Evolutionary conservation across 2,113 vertebrate species (phyloP), one percentile per base, ranked within the genome.

Genomic region (Sylvilagus bachmani): DNA sequence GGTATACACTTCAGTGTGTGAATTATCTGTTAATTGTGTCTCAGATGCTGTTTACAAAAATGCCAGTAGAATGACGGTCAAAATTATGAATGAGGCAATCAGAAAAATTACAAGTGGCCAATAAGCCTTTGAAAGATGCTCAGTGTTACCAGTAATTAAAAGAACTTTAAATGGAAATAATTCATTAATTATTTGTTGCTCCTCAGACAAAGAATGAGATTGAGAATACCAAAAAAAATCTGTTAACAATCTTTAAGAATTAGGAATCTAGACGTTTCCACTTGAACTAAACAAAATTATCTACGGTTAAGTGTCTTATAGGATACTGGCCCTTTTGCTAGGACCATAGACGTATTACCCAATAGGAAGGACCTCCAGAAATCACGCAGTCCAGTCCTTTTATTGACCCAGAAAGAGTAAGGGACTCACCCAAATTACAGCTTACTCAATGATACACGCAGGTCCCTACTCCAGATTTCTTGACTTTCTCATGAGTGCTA

Each of bases 21-120:
- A 55, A 31, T 95, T 88, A 12, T 82, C 29, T 86, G 6, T 81
- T 66, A 91, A 62, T 80, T 70, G 64, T 73, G 61, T 86, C 3
- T 78, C 77, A 82, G 58, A 94, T 92, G 14, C 25, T 87, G 8
- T 81, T 87, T 62, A 69, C 13, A 94, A 73, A 94, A 79, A 69
- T 92, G 38, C 64, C 19, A 29, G 9, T 62, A 64, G 58, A 64
- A 88, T 58, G 10, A 53, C 79, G 58, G 27, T 25, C 16, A 44
- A 88, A 67, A 90, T 71, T 85, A 38, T 36, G 53, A 80, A 75
- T 22, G 84, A 81, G 67, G 2, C 24, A 85, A 85, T 80, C 31
- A 66, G 9, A 86, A 77, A 51, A 92, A 73, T 61, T 90, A 44
- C 10, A 58, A 36, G 33, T 80, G 64, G 29, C 64, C 55, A 67